Percentiles rank a stretch among this genome's conserved stretches.
phyloP scores from a whole-genome alignment of 1,140 invertebrate species.

The Bombus pyrosoma region DNA sequence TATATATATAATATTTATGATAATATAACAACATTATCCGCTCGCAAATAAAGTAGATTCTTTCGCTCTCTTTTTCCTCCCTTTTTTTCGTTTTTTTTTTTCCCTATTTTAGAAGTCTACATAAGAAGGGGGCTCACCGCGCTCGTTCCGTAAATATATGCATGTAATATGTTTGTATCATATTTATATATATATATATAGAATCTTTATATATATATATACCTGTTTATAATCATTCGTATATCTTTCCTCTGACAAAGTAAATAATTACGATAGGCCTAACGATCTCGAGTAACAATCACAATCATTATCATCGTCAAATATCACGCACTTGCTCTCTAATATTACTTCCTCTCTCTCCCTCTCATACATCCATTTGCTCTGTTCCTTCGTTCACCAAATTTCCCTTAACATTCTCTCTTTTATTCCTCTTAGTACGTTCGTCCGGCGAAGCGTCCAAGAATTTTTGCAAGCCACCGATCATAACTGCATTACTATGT shows the following conservation, averaged over 20 bases:
- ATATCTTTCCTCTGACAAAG: constrained; percentile 35
- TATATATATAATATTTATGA: constrained; percentile 56
- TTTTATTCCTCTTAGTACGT: constrained; percentile 52
- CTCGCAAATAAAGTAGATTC: constrained; percentile 37
- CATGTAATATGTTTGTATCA: constrained; percentile 20
- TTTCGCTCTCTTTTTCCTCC: constrained; percentile 10
- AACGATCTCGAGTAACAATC: constrained; percentile 61
- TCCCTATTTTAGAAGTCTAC: constrained; percentile 31
- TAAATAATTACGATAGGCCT: constrained; percentile 62
- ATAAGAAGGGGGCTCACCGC: constrained; percentile 54
- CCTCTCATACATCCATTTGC: constrained; percentile 15
- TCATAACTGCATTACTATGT: too few relatives aligned
- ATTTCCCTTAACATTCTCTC: constrained; percentile 28
- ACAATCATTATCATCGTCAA: neutral
- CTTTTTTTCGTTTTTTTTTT: neutral
- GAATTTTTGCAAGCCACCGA: constrained; percentile 10
- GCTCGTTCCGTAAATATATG: constrained; percentile 43
- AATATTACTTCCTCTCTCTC: constrained; percentile 5
- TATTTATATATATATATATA: constrained; percentile 17
- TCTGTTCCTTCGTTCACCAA: constrained; percentile 19
- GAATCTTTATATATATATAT: neutral
- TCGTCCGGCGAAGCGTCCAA: constrained; percentile 62
- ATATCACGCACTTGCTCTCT: constrained; percentile 8
- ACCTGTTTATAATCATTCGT: constrained; percentile 57
- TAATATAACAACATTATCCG: constrained; percentile 62